Conservation (phyloP, 2,113 vertebrate genomes). For the Mastomys coucha region DNA sequence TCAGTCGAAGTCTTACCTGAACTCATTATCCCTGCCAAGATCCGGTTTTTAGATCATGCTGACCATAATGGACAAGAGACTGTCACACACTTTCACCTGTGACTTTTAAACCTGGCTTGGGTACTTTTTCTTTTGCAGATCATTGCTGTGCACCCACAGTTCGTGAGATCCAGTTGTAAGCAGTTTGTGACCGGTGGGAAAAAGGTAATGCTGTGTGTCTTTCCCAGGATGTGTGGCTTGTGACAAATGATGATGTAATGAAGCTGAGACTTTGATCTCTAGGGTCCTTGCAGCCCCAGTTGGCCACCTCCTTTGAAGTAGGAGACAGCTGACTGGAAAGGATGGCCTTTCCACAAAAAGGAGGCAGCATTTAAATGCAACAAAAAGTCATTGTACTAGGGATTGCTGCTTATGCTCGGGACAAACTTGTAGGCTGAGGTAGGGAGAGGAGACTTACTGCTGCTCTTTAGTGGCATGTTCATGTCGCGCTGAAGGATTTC, state of each 20-base stretch:
- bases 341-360: not conserved
- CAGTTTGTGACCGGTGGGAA: slow-evolving; percentile 99
- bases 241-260: not conserved
- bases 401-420: not conserved
- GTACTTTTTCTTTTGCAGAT: slow-evolving; percentile 80
- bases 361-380: slow-evolving; percentile 45
- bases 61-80: not conserved
- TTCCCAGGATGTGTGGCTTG: not conserved
- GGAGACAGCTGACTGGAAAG: slow-evolving; percentile 2
- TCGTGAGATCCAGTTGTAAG: slow-evolving; percentile 95
- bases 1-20: not conserved
- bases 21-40: not conserved
- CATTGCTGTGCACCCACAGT: slow-evolving; percentile 96
- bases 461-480: not conserved
- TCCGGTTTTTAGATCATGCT: not conserved
- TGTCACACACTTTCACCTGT: not conserved
- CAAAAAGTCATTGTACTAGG: not conserved
- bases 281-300: not conserved
- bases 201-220: slow-evolving; percentile 89
- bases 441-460: not conserved
- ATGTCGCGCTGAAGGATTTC: not conserved
- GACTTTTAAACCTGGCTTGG: not conserved
- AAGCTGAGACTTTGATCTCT: not conserved
- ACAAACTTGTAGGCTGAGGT: not conserved
- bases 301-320: not conserved